These are phyloP conservation scores for Cephus rjabovi DNA, from an alignment of 2,888 invertebrate species.

Conservation along the genomic window DNA sequence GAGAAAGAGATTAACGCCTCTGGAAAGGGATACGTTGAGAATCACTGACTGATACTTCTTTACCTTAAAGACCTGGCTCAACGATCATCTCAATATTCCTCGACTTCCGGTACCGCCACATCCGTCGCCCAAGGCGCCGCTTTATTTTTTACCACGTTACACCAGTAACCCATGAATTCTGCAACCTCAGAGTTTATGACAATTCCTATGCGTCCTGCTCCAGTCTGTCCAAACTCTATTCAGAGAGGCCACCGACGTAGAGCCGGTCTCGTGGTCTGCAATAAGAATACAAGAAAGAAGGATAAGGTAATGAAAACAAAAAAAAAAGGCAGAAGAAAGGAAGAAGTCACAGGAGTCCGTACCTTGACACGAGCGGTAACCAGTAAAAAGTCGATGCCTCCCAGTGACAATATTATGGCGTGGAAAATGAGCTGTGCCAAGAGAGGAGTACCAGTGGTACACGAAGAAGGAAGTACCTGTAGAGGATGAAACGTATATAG, in stretches of 20 bases:
- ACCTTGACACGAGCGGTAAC: not conserved
- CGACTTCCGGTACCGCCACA: not conserved
- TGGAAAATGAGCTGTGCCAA: constrained; percentile 10
- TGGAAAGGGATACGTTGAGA: not conserved
- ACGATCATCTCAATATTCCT: not conserved
- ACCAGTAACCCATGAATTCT: not conserved
- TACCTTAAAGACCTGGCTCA: not conserved
- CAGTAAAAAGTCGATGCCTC: constrained; percentile 4
- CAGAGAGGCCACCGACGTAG: constrained; percentile 14
- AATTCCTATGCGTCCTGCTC: not conserved
- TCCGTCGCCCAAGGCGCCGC: not conserved
- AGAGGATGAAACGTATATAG: not conserved
- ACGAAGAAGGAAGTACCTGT: not conserved
- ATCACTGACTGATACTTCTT: not conserved
- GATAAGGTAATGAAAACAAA: not conserved
- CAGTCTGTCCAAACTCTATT: not conserved
- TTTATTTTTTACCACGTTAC: not conserved
- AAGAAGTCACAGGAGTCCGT: not conserved
- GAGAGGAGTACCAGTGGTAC: not conserved
- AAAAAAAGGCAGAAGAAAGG: not conserved
- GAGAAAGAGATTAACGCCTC: not conserved
- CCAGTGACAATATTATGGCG: constrained; percentile 7
- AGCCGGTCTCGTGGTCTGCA: not conserved
- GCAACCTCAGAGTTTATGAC: not conserved
- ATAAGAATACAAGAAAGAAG: not conserved